phyloP scores from a whole-genome alignment of 1,140 invertebrate species.

The Gonatopus flavifemur region DNA sequence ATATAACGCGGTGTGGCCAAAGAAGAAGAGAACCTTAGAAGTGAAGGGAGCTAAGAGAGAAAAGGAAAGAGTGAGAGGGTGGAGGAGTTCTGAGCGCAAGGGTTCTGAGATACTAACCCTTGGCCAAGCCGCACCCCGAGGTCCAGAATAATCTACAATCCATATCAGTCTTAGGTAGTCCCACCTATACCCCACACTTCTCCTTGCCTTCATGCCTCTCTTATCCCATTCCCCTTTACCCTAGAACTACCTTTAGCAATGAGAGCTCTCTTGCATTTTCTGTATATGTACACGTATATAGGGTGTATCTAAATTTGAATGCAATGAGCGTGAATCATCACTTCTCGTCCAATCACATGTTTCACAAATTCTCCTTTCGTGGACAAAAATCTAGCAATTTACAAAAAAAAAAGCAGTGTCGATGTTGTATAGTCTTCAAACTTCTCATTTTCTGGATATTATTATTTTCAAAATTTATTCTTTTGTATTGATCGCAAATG shows the following conservation, averaged over 20 bases:
- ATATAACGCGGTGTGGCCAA: background rate
- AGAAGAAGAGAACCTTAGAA: slow-evolving; percentile 13
- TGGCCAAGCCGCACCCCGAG: slow-evolving; percentile 56
- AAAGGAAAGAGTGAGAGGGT: slow-evolving; percentile 1
- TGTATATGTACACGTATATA: no score
- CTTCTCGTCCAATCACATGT: no score
- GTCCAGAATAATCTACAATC: slow-evolving; percentile 61
- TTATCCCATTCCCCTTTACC: slow-evolving; percentile 14
- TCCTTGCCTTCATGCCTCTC: no score
- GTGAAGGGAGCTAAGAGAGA: background rate
- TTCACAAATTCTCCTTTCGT: no score
- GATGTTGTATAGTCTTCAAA: no score
- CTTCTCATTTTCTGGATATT: no score
- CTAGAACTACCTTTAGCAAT: background rate
- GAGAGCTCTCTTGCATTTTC: slow-evolving; percentile 6
- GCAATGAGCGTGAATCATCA: no score
- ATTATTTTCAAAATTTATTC: no score
- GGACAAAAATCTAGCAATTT: no score
- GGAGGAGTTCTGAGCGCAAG: background rate
- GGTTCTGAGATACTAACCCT: slow-evolving; percentile 52
- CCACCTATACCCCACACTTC: slow-evolving; percentile 22
- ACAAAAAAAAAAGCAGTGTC: no score
- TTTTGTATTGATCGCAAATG: no score
- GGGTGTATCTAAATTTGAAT: no score
- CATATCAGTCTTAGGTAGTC: slow-evolving; percentile 60